A percentile compares a stretch with the other conserved stretches of the same genome.
Evolutionary conservation across 1,140 invertebrate species (phyloP).

Genomic region (Streblospio benedicti): DNA sequence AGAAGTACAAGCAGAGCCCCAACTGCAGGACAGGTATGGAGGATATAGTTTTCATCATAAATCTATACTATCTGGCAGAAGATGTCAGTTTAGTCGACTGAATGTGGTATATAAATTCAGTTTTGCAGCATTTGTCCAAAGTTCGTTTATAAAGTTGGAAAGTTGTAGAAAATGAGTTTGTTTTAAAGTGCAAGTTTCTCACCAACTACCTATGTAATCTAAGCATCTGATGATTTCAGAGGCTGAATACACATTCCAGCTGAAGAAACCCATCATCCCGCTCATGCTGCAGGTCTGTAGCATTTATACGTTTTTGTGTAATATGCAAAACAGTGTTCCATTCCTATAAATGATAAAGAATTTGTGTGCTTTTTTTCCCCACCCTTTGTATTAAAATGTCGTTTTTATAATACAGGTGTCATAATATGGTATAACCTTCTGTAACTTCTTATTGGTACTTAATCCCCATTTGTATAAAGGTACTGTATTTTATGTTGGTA

Average conservation of each 20-base stretch:
- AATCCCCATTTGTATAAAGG: too few species aligned
- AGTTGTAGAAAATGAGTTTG: neutral
- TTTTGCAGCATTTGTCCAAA: neutral
- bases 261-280: constrained; percentile 17
- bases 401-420: too few species aligned
- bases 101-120: neutral
- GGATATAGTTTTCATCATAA: neutral
- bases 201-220: neutral
- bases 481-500: too few species aligned
- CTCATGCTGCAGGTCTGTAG: constrained; percentile 12
- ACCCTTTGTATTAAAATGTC: too few species aligned
- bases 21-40: constrained; percentile 10
- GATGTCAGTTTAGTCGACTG: neutral
- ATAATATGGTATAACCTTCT: too few species aligned
- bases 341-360: too few species aligned
- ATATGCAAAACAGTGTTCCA: too few species aligned
- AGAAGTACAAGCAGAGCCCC: constrained; percentile 9
- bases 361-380: too few species aligned
- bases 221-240: neutral
- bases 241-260: constrained; percentile 19
- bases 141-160: neutral
- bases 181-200: neutral
- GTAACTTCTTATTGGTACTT: too few species aligned
- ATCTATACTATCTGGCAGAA: neutral
- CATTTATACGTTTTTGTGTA: too few species aligned